Base-by-base conservation (phyloP, 2,797 vertebrate species). In the Acropternis orthonyx region DNA sequence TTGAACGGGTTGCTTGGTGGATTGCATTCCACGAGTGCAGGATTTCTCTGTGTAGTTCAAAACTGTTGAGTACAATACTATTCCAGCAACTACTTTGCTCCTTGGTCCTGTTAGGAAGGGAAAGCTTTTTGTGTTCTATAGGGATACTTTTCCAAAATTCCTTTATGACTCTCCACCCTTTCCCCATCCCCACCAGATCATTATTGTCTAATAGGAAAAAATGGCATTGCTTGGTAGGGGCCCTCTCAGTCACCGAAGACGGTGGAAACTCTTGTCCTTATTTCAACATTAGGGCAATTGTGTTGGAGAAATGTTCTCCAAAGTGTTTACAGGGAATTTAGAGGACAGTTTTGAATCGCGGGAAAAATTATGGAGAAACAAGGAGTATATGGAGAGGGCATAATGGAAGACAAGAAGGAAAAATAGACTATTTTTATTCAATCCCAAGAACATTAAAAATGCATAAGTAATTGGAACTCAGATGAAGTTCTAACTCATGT, bases 101-200 rank as follows among this genome's bases (percentile, higher is more conserved):
- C 36, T 52, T 51, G 34, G 3, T 66, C 27, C 55, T 26, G 23
- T 55, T 63, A 73, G n/a, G 77, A 86, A 75, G 13, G 14, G n/a
- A 10, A 82, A 18, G 3, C 12, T 63, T 75, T 81, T 22, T 86
- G 85, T 77, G 34, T 49, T 32, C 46, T 61, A 4, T 41, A 56
- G n/a, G 2, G 7, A 36, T 54, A 66, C 4, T 78, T 72, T 78
- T 58, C 51, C 58, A 84, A n/a, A 75, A 32, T 68, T 63, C 21
- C 18, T 61, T 78, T 81, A 49, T 52, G 49, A 52, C 4, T n/a
- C 12, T 88, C 34, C 49, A 18, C 10, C 18, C 20, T 52, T 76
- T 44, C 8, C 1, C n/a, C 3, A 1, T 7, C 4, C 28, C 4
- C 10, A 4, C 20, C 23, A 41, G 12, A 37, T 1, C 1, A 4